Evolutionary conservation across 2,113 vertebrate genomes (phyloP).

Genomic region (Nothoprocta perdicaria): DNA sequence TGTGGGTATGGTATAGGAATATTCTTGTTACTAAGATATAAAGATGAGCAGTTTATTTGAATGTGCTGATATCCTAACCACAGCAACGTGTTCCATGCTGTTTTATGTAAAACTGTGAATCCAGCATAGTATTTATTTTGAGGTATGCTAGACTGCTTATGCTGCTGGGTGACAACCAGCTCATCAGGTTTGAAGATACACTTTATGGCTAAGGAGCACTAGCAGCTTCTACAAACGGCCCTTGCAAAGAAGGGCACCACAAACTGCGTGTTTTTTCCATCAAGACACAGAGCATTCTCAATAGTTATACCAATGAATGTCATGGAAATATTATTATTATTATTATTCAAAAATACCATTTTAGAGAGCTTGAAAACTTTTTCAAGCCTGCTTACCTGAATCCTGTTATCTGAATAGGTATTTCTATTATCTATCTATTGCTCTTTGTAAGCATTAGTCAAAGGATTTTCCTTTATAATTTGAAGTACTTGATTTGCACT

Average conservation of each 20-base stretch:
- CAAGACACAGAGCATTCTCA: not conserved
- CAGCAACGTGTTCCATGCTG: not conserved
- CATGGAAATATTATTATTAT: not conserved
- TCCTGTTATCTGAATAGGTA: not conserved
- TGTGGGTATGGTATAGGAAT: not conserved
- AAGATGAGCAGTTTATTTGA: not conserved
- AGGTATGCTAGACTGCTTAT: not conserved
- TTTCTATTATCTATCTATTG: accelerated
- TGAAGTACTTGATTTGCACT: not conserved
- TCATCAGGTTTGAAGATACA: not conserved
- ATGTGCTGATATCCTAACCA: not conserved
- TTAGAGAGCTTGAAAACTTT: accelerated
- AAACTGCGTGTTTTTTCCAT: accelerated
- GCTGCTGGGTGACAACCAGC: not conserved
- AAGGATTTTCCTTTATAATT: not conserved
- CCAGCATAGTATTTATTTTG: not conserved
- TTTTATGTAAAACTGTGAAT: not conserved
- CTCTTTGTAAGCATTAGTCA: not conserved
- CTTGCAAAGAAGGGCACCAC: accelerated
- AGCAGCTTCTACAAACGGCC: not conserved
- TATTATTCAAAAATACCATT: accelerated
- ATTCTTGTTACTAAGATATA: not conserved
- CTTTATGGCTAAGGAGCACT: not conserved
- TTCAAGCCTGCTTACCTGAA: not conserved
- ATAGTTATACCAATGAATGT: not conserved